Base-by-base conservation (phyloP, 2,797 vertebrate species). In the Dipus sagitta region DNA sequence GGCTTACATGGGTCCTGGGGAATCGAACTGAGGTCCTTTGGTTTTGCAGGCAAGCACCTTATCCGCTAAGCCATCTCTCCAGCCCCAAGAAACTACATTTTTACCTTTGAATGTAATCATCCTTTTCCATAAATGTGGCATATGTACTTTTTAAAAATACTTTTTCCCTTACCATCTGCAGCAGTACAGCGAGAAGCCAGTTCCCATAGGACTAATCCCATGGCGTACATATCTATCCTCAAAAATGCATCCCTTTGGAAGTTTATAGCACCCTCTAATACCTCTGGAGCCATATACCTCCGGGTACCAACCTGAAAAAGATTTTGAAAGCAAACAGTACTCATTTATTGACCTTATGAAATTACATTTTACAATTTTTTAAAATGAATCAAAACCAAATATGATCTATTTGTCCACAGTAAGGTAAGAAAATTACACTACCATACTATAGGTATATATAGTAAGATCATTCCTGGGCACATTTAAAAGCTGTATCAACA, bases 171-270 rank as follows among this genome's bases (percentile, higher is more conserved):
- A 99, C 99, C 99, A 60, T 99, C 99, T 0, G 99, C 98, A 0
- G 99, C 99, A 6, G 99, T 99, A 97, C 99, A 99, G 87, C 99
- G 99, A 0, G 99, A 98, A 1, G 99, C 99, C 64, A 99, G 93
- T 77, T 99, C 99, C 99, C 99, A 99, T 17, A 99, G 98, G 72
- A 99, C 99, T 21, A 99, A 96, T 10, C 99, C 99, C 96, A 99
- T 98, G 62, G 99, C 99, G 32, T 99, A 99, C 99, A 99, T 99
- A 96, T 99, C 99, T 96, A 99, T 99, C 42, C 99, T 98, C 98
- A 99, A 97, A 98, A 99, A 99, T 0, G 99, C 98, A 94, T 99
- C 99, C 26, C 99, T 98, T 96, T 99, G 99, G 98, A 99, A 99
- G 98, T 99, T 99, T 93, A 99, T 99, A 95, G 99, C 99, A 23